Evolutionary conservation across 2,888 invertebrate genomes (phyloP).

Genomic region (Ormyrus thymus): DNA sequence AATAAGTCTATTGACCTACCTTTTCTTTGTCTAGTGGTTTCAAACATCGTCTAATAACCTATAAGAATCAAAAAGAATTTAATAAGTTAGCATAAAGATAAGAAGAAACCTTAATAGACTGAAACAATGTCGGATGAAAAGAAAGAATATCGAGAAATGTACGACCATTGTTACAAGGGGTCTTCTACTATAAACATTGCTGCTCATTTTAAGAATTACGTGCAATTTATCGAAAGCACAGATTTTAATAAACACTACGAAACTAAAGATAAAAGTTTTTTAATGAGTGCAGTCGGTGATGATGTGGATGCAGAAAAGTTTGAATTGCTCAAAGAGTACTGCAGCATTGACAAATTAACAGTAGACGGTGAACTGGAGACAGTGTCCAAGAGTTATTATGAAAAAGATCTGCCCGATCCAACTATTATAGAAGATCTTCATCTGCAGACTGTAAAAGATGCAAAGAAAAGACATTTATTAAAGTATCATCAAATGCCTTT

Average conservation of each 20-base stretch:
- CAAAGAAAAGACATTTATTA: constrained; percentile 57
- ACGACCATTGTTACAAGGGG: constrained; percentile 57
- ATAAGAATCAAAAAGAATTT: too few species aligned
- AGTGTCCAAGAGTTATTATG: constrained; percentile 52
- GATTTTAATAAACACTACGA: constrained; percentile 29
- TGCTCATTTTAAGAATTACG: constrained; percentile 55
- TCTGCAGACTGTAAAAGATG: constrained; percentile 63
- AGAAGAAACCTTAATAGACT: too few species aligned
- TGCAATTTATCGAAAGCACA: constrained; percentile 35
- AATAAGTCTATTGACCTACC: too few species aligned
- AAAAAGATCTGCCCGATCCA: constrained; percentile 55
- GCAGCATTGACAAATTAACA: constrained; percentile 71
- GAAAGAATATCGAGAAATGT: constrained; percentile 48
- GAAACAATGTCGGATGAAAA: neutral
- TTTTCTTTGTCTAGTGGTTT: neutral
- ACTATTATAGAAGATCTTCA: constrained; percentile 58
- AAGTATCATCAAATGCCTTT: constrained; percentile 57
- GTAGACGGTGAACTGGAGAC: constrained; percentile 64
- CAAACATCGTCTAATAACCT: neutral
- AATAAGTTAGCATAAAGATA: too few species aligned
- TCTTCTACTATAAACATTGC: constrained; percentile 54
- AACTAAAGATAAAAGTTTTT: neutral
- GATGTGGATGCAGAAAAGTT: constrained; percentile 73
- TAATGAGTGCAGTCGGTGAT: constrained; percentile 59
- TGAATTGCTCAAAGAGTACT: constrained; percentile 74